These are phyloP conservation scores for Petrocephalus zakoni DNA, from an alignment of 2,113 vertebrate genomes.

Conservation along the genomic window DNA sequence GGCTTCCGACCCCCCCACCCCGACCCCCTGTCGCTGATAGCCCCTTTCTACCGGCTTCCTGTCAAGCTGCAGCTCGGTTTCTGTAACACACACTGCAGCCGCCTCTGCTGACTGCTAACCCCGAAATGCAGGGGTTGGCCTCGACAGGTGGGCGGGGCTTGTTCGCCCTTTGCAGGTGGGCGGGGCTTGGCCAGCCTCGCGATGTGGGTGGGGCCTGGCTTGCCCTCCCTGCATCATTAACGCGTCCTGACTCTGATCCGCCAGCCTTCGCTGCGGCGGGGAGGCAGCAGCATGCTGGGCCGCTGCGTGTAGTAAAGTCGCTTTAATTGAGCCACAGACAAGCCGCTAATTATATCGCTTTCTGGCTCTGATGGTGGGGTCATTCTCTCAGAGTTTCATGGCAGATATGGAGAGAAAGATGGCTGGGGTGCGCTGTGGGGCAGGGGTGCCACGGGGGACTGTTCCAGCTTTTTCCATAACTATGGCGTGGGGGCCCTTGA, in stretches of 20 bases:
- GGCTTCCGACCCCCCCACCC: conserved; percentile 71
- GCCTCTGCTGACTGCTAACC: background rate
- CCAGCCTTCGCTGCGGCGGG: conserved; percentile 67
- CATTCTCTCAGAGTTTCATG: background rate
- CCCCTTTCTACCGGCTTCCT: conserved; percentile 69
- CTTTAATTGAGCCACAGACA: conserved; percentile 42
- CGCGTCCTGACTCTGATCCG: conserved; percentile 66
- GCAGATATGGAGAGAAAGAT: background rate
- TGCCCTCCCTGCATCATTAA: conserved; percentile 56
- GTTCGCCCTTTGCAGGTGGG: background rate
- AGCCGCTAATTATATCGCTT: conserved; percentile 22
- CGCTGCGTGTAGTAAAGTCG: conserved; percentile 64
- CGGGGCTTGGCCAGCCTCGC: background rate
- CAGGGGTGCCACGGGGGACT: too few species aligned
- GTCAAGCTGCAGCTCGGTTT: conserved; percentile 72
- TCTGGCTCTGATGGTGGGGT: background rate
- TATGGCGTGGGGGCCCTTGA: background rate
- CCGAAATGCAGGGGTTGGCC: background rate
- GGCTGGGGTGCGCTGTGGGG: too few species aligned
- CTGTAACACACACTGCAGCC: conserved; percentile 39
- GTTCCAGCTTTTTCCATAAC: background rate
- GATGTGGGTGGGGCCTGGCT: background rate
- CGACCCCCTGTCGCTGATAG: conserved; percentile 56
- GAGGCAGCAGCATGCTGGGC: conserved; percentile 64
- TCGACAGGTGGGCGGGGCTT: background rate